Base-by-base conservation (phyloP, 2,113 vertebrate species). In the Columba janthina region DNA sequence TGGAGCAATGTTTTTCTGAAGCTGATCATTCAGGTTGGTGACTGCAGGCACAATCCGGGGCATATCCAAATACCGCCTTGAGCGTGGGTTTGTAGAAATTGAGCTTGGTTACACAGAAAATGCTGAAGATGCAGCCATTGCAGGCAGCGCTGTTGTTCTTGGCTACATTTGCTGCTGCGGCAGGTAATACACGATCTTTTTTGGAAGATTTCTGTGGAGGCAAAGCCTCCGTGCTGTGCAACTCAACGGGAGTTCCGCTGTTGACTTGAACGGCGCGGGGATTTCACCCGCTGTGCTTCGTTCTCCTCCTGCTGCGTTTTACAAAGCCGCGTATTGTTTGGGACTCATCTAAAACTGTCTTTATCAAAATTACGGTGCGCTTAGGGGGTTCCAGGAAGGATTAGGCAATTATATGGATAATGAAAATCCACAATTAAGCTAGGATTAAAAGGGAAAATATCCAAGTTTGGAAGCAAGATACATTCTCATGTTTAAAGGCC, bases 381-480 rank as follows among this genome's bases (percentile, higher is more conserved):
- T 85, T 65, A 64, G 78, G 31, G 87, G 56, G 65, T 76, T 94
- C 85, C 88, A 64, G 88, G 75, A 94, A 90, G 85, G 78, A 93
- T 96, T 94, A 93, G 57, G 82, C 82, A 96, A 96, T 96, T 94
- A 83, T 82, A 19, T 60, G 82, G 89, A 85, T 95, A 94, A 97
- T 93, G 64, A 95, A 94, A 94, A 94, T 85, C 85, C 87, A 91
- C 80, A 93, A 91, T 96, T 96, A 93, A 72, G 71, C 69, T 67
- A 46, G 88, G 85, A 93, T 96, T 89, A 93, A 62, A 62, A 83
- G 46, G 56, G 85, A 73, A 93, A 91, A 94, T 94, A 83, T 56
- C 94, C 93, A 88, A 93, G 78, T 96, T 96, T 88, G 94, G 91
- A 94, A 93, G 75, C 62, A 89, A 94, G 85, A 94, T 93, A 80